Percentiles rank a stretch among this genome's conserved stretches.
Evolutionary conservation across 2,888 invertebrate genomes (phyloP).

Genomic region (Homarus gammarus): DNA sequence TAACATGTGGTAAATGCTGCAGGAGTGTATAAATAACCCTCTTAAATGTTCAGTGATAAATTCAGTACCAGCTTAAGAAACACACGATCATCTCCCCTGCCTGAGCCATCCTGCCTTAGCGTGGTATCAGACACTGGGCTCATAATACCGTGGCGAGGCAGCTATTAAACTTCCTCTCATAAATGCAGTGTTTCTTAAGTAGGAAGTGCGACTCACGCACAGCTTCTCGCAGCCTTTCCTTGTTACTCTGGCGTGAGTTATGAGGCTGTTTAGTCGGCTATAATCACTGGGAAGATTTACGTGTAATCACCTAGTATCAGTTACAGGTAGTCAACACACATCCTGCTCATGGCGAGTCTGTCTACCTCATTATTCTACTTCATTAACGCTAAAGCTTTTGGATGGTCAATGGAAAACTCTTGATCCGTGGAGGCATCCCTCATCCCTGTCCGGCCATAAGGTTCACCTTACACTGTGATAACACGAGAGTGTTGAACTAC

Average conservation of each 20-base stretch:
- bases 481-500: neutral
- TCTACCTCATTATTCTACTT: slow-evolving; percentile 44
- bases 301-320: slow-evolving; percentile 48
- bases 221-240: slow-evolving; percentile 22
- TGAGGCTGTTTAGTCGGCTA: slow-evolving; percentile 15
- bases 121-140: too few species aligned
- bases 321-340: slow-evolving; percentile 53
- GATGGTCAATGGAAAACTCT: slow-evolving; percentile 10
- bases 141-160: too few species aligned
- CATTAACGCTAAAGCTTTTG: slow-evolving; percentile 28
- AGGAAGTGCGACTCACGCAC: slow-evolving; percentile 14
- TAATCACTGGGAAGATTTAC: slow-evolving; percentile 30
- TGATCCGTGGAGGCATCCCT: neutral
- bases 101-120: too few species aligned
- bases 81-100: too few species aligned
- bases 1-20: too few species aligned
- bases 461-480: neutral
- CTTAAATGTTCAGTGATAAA: too few species aligned
- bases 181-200: neutral
- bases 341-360: slow-evolving; percentile 27
- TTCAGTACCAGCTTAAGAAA: too few species aligned
- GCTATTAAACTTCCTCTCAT: too few species aligned
- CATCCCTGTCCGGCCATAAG: neutral
- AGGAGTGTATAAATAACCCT: too few species aligned
- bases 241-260: slow-evolving; percentile 14